A percentile compares a stretch with the other conserved stretches of the same genome.
phyloP scores from a whole-genome alignment of 30 jellyfish, hydroid and myxozoan genomes.

The Rhopilema esculentum region DNA sequence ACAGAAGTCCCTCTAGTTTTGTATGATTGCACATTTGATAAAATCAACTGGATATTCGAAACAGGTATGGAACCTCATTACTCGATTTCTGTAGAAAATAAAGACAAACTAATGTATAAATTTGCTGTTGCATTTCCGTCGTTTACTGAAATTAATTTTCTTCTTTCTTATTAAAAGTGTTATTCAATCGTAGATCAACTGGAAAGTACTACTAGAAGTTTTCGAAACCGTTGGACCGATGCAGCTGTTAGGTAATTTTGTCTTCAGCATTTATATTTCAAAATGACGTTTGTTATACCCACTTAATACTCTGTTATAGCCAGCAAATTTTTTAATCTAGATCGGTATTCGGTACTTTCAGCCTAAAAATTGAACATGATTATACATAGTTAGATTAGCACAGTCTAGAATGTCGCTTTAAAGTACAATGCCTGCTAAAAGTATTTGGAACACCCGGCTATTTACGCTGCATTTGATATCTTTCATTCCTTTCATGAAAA shows the following conservation, averaged over 20 bases:
- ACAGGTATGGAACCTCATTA: constrained; percentile 40
- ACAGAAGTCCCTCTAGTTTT: constrained; percentile 81
- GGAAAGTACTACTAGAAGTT: neutral
- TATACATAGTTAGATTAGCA: too few relatives aligned
- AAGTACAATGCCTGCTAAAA: too few relatives aligned
- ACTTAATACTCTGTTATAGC: too few relatives aligned
- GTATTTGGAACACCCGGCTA: too few relatives aligned
- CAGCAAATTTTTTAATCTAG: neutral
- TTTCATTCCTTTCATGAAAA: too few relatives aligned
- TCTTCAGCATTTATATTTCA: too few relatives aligned
- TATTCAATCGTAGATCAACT: constrained; percentile 8
- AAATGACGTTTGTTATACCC: too few relatives aligned
- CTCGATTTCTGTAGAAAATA: neutral
- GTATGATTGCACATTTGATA: constrained; percentile 77
- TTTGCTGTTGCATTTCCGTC: neutral
- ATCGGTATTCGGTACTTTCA: too few relatives aligned
- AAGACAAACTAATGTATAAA: neutral
- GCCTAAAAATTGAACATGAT: too few relatives aligned
- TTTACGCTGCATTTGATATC: too few relatives aligned
- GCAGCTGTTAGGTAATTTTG: constrained; percentile 44
- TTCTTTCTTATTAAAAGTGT: neutral
- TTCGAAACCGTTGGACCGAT: constrained; percentile 48
- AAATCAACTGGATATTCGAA: constrained; percentile 65
- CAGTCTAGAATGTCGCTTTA: too few relatives aligned
- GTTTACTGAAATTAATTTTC: neutral